These are phyloP conservation scores for Callaeas wilsoni DNA, from an alignment of 2,113 vertebrate genomes.

Conservation along the genomic window DNA sequence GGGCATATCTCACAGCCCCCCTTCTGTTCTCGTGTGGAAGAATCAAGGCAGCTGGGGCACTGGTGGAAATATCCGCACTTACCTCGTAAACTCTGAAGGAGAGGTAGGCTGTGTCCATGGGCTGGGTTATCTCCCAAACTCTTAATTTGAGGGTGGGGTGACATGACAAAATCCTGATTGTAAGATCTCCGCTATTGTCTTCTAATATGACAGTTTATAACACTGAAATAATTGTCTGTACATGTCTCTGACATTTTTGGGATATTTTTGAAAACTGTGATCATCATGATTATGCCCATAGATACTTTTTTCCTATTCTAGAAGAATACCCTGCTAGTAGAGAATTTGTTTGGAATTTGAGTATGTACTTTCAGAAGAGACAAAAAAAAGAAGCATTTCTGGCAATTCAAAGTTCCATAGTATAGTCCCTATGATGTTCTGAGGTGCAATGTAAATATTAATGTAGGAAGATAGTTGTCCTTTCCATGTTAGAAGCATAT, in stretches of 20 bases:
- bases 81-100: conserved; percentile 81
- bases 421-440: not conserved
- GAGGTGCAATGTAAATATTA: not conserved
- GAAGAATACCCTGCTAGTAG: not conserved
- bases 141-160: not conserved
- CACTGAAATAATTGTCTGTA: not conserved
- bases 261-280: not conserved
- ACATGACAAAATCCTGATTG: not conserved
- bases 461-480: not conserved
- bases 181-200: not conserved
- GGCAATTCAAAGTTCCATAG: not conserved
- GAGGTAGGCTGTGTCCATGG: conserved; percentile 73
- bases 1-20: conserved; percentile 85
- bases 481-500: not conserved
- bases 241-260: not conserved
- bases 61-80: conserved; percentile 78
- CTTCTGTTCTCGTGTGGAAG: conserved; percentile 91
- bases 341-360: not conserved
- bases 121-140: not conserved
- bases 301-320: not conserved
- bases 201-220: not conserved
- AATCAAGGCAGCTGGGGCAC: conserved; percentile 90
- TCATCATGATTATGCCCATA: not conserved
- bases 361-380: not conserved
- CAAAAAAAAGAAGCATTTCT: not conserved